phyloP scores from a whole-genome alignment of 2,888 invertebrate genomes.

The Tenthredo mesomela region DNA sequence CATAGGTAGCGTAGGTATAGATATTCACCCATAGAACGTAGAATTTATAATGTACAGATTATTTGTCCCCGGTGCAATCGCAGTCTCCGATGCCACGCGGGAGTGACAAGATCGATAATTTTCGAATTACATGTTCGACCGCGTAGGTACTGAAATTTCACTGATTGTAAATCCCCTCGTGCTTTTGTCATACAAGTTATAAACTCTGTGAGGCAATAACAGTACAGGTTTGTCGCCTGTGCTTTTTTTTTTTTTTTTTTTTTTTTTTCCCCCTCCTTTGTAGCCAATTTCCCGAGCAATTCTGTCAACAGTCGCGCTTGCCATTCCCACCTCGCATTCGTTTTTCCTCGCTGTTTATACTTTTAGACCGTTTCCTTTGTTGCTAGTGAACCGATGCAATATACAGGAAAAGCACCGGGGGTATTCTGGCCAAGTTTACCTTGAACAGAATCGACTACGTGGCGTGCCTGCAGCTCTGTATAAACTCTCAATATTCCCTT shows the following conservation, averaged over 20 bases:
- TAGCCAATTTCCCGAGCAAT: conserved; percentile 26
- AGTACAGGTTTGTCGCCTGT: neutral
- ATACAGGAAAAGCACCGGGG: neutral
- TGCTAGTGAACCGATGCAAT: conserved; percentile 12
- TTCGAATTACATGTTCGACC: neutral
- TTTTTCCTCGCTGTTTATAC: neutral
- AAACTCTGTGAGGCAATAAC: neutral
- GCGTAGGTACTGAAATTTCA: neutral
- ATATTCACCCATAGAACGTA: neutral
- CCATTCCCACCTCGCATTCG: conserved; percentile 4
- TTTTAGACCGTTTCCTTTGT: conserved; percentile 5
- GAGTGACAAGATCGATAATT: neutral
- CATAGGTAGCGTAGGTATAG: conserved; percentile 17
- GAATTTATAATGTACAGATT: neutral
- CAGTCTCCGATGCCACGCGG: neutral
- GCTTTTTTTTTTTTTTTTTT: neutral
- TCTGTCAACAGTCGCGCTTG: conserved; percentile 23
- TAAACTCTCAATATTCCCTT: conserved; percentile 34
- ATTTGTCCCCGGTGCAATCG: neutral
- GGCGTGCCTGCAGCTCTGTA: conserved; percentile 18
- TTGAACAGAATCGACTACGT: conserved; percentile 32
- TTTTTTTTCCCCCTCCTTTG: neutral
- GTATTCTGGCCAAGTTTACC: conserved; percentile 1
- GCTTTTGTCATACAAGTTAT: neutral
- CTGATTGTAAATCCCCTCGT: neutral